A percentile compares a stretch with the other conserved stretches of the same genome.
Evolutionary conservation across 2,888 invertebrate genomes (phyloP).

Genomic region (Drosophila affinis): DNA sequence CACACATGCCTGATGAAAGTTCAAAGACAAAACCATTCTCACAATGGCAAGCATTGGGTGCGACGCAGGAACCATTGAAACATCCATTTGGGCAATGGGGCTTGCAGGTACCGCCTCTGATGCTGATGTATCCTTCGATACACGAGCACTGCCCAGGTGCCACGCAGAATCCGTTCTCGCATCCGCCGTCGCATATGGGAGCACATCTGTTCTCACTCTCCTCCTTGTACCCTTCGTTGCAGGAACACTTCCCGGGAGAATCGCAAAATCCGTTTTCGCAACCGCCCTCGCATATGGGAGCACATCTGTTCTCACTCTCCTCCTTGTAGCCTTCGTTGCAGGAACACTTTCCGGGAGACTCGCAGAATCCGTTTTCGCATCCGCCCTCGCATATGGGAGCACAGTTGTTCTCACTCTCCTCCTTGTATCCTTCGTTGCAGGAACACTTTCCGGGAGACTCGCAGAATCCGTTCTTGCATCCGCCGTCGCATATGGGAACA

Average conservation of each 20-base stretch:
- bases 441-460: too few relatives aligned
- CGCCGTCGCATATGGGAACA: too few relatives aligned
- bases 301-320: slow-evolving; percentile 13
- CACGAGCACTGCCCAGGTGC: slow-evolving; percentile 27
- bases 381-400: slow-evolving; percentile 8
- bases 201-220: neutral
- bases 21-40: slow-evolving; percentile 85
- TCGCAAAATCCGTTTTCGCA: slow-evolving; percentile 42
- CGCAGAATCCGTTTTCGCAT: slow-evolving; percentile 37
- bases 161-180: slow-evolving; percentile 32
- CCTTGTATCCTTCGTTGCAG: slow-evolving; percentile 39
- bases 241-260: slow-evolving; percentile 24
- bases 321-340: slow-evolving; percentile 10
- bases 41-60: slow-evolving; percentile 89
- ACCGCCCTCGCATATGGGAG: slow-evolving; percentile 6
- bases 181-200: slow-evolving; percentile 27
- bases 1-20: slow-evolving; percentile 32
- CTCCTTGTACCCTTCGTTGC: slow-evolving; percentile 19
- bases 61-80: slow-evolving; percentile 86
- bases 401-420: neutral
- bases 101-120: slow-evolving; percentile 7
- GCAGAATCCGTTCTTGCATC: too few relatives aligned
- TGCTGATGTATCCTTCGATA: slow-evolving; percentile 3
- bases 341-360: slow-evolving; percentile 29
- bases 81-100: slow-evolving; percentile 30